Percentiles rank a stretch among this genome's conserved stretches.
Evolutionary conservation across 2,113 vertebrate species (phyloP).

Genomic region (Isichthys henryi): DNA sequence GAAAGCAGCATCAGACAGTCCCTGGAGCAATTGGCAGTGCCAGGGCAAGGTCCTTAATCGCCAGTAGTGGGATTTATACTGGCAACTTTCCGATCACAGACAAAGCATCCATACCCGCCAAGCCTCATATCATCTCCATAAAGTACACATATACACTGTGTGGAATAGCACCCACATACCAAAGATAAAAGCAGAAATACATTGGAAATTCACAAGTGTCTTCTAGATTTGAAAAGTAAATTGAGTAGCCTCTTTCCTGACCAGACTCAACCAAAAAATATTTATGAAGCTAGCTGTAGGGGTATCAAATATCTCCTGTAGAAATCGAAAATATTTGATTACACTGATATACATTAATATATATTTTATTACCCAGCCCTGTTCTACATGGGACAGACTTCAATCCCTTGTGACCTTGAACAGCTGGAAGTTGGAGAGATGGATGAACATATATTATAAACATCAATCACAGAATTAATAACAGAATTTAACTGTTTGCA

Average conservation of each 20-base stretch:
- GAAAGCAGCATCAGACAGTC: neutral
- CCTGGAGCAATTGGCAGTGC: neutral
- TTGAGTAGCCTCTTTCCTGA: neutral
- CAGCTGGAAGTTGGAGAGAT: neutral
- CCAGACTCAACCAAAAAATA: neutral
- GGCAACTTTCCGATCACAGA: neutral
- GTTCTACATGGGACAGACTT: neutral
- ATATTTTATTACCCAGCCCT: neutral
- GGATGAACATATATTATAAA: neutral
- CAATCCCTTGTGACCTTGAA: neutral
- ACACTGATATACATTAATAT: neutral
- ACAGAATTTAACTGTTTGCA: neutral
- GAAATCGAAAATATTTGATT: neutral
- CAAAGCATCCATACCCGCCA: neutral
- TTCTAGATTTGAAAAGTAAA: neutral
- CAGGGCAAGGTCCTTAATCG: neutral
- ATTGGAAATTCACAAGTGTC: neutral
- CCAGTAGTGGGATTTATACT: neutral
- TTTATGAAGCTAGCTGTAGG: neutral
- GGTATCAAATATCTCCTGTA: neutral
- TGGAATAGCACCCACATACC: neutral
- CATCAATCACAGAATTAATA: neutral
- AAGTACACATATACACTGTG: neutral
- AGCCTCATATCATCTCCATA: neutral
- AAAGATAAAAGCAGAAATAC: neutral